phyloP scores from a whole-genome alignment of 2,113 vertebrate species.

The Trachemys scripta region DNA sequence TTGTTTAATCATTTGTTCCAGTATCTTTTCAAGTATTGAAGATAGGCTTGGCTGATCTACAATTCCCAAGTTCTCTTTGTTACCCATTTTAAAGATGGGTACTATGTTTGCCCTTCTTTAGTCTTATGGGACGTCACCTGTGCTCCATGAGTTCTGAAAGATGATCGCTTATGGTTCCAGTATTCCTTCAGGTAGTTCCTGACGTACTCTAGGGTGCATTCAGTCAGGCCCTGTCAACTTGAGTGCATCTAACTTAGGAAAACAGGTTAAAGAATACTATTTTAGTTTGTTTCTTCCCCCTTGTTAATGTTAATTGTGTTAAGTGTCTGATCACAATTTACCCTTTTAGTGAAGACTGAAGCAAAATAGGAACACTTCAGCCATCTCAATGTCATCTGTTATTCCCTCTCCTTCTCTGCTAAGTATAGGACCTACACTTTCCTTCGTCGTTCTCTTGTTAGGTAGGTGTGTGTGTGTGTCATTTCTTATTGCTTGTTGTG shows the following conservation, averaged over 20 bases:
- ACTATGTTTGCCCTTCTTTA: neutral
- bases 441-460: too few species aligned
- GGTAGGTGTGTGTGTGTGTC: too few species aligned
- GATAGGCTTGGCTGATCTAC: neutral
- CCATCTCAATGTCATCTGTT: too few species aligned
- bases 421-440: too few species aligned
- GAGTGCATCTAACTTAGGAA: neutral
- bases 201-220: neutral
- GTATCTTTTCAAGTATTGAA: neutral
- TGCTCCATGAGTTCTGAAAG: neutral
- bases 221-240: neutral
- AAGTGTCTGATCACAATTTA: too few species aligned
- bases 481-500: neutral
- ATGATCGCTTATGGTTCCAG: neutral
- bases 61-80: neutral
- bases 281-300: too few species aligned
- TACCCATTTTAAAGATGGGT: neutral
- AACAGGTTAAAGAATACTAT: too few species aligned
- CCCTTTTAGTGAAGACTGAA: too few species aligned
- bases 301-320: too few species aligned
- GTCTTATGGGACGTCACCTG: neutral
- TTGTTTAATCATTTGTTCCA: neutral
- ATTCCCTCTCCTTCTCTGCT: too few species aligned
- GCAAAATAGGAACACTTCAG: too few species aligned
- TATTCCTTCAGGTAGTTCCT: neutral